Percentiles rank a stretch among this genome's conserved stretches.
Conservation (phyloP, 2,888 invertebrate species). For the Sarcophaga rosellei region DNA sequence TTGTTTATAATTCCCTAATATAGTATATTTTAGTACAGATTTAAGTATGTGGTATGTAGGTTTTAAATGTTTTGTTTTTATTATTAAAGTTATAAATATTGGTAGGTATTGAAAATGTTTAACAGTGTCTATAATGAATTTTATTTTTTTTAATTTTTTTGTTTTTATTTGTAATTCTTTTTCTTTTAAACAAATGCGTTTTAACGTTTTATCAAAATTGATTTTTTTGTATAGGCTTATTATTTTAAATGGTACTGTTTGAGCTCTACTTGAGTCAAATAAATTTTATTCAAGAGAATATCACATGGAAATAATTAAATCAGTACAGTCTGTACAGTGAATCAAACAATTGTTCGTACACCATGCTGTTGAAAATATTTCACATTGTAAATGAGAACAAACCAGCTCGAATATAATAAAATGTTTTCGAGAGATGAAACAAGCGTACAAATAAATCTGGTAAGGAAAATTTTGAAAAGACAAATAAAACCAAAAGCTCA, state of each 20-base stretch:
- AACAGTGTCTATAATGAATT: not conserved
- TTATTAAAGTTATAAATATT: not conserved
- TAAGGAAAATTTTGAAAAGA: no score
- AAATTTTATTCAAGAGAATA: no score
- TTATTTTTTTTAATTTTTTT: not conserved
- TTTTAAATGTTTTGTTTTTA: slow-evolving; percentile 4
- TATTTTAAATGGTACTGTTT: not conserved
- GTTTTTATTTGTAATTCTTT: not conserved
- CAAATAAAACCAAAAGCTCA: no score
- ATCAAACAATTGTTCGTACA: no score
- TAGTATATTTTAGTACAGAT: slow-evolving; percentile 37
- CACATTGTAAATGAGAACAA: no score
- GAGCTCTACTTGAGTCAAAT: no score
- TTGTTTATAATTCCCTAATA: slow-evolving; percentile 58
- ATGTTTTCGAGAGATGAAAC: no score
- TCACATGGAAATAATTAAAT: no score
- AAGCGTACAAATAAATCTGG: no score
- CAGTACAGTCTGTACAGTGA: no score
- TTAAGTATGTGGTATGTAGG: not conserved
- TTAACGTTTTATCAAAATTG: slow-evolving; percentile 6
- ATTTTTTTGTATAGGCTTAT: not conserved
- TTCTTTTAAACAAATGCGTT: not conserved
- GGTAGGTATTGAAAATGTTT: not conserved
- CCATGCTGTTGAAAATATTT: no score
- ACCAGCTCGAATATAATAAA: no score